A percentile compares a stretch with the other conserved stretches of the same genome.
Evolutionary conservation across 1,140 invertebrate species (phyloP).

Genomic region (Eubasilissa regina): DNA sequence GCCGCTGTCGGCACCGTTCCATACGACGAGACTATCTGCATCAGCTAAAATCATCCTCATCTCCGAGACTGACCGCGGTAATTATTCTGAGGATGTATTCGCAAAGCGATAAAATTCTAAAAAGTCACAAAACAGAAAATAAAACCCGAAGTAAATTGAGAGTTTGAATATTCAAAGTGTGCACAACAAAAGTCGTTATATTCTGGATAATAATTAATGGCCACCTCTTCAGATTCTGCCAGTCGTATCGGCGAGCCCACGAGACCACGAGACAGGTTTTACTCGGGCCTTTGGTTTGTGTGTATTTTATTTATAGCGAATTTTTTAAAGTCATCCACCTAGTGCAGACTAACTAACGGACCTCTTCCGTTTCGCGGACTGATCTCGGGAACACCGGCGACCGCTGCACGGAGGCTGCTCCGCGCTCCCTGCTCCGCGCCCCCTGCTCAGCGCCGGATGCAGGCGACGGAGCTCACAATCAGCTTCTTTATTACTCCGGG

Average conservation of each 20-base stretch:
- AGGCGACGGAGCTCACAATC: too few relatives aligned
- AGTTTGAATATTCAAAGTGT: slow-evolving; percentile 25
- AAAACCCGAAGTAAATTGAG: not conserved
- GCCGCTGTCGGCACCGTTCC: too few relatives aligned
- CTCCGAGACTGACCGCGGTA: too few relatives aligned
- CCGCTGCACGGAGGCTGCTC: not conserved
- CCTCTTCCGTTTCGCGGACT: slow-evolving; percentile 30
- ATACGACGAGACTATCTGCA: too few relatives aligned
- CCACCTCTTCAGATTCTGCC: slow-evolving; percentile 27
- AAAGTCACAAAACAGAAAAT: not conserved
- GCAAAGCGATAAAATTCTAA: not conserved
- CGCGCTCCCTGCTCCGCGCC: not conserved
- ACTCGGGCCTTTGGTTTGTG: slow-evolving; percentile 17
- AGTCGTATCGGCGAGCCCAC: slow-evolving; percentile 10
- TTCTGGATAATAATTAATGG: slow-evolving; percentile 40
- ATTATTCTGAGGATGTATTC: too few relatives aligned
- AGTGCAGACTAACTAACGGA: slow-evolving; percentile 32
- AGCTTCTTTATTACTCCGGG: too few relatives aligned
- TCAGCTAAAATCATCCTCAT: too few relatives aligned
- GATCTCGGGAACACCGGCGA: not conserved
- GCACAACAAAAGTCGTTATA: slow-evolving; percentile 33
- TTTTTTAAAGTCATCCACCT: slow-evolving; percentile 35
- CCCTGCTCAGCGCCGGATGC: not conserved
- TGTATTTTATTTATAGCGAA: slow-evolving; percentile 46
- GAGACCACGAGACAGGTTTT: slow-evolving; percentile 32